Percentiles rank a stretch among this genome's conserved stretches.
Evolutionary conservation across 1,140 invertebrate genomes (phyloP).

Genomic region (Muscidifurax raptorellus): DNA sequence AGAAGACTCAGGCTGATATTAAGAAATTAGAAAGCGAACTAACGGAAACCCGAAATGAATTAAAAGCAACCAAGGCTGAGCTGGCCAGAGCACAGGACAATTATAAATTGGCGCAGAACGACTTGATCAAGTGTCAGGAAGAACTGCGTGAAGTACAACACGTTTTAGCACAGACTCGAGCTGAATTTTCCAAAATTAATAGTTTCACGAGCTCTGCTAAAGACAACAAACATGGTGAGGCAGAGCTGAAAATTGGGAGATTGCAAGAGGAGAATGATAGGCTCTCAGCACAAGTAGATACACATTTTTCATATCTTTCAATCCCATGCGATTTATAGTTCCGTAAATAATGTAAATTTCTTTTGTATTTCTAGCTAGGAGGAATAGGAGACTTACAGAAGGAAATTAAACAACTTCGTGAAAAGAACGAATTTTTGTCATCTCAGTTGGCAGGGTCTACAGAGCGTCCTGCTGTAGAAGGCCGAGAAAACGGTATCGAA

Average conservation of each 20-base stretch:
- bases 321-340: not conserved
- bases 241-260: slow-evolving; percentile 62
- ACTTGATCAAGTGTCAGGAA: slow-evolving; percentile 60
- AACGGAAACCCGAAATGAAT: slow-evolving; percentile 57
- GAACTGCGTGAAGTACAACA: slow-evolving; percentile 61
- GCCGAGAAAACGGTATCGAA: slow-evolving; percentile 76
- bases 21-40: slow-evolving; percentile 60
- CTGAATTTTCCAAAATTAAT: slow-evolving; percentile 61
- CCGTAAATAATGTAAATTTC: slow-evolving; percentile 24
- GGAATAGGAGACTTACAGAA: slow-evolving; percentile 57
- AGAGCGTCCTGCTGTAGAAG: slow-evolving; percentile 71
- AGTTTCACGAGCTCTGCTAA: slow-evolving; percentile 55
- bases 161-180: slow-evolving; percentile 59
- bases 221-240: slow-evolving; percentile 57
- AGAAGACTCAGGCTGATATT: slow-evolving; percentile 58
- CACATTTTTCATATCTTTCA: slow-evolving; percentile 38
- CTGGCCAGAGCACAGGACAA: slow-evolving; percentile 56
- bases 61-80: slow-evolving; percentile 58
- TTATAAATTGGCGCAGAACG: slow-evolving; percentile 61
- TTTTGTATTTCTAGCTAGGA: not conserved
- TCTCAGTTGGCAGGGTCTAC: slow-evolving; percentile 68
- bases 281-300: slow-evolving; percentile 74
- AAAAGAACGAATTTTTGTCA: slow-evolving; percentile 72
- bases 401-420: slow-evolving; percentile 68
- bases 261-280: slow-evolving; percentile 75